Percentiles rank a stretch among this genome's conserved stretches.
phyloP scores from a whole-genome alignment of 2,113 vertebrate species.

The Xiphias gladius region DNA sequence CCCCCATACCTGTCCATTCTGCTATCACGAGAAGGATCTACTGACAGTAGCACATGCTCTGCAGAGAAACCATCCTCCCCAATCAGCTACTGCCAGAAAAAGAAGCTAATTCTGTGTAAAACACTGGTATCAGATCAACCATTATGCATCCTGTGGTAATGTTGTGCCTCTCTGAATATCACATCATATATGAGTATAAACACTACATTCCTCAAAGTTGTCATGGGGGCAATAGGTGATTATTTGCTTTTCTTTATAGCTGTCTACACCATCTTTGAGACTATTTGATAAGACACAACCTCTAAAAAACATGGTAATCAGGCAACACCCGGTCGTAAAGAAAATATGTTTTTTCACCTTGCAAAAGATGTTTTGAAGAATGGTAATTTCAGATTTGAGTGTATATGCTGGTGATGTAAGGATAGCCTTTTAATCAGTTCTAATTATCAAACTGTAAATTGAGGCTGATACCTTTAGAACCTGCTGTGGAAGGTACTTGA shows the following conservation, averaged over 20 bases:
- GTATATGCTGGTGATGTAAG: neutral
- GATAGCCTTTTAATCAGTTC: conserved; percentile 29
- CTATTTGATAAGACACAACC: neutral
- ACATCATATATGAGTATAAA: neutral
- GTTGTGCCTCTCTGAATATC: neutral
- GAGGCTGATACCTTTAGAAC: conserved; percentile 8
- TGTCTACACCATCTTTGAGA: neutral
- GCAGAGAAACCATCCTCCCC: too few relatives aligned
- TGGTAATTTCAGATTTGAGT: conserved; percentile 22
- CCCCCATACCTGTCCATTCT: too few relatives aligned
- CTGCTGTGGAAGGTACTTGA: conserved; percentile 46
- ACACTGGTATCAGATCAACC: neutral
- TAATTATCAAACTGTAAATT: conserved; percentile 31
- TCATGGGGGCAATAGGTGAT: neutral
- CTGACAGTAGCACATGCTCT: too few relatives aligned
- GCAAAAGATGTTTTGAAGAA: conserved; percentile 39
- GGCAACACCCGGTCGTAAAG: conserved; percentile 1
- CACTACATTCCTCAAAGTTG: neutral
- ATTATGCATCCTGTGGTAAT: neutral
- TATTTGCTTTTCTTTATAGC: neutral
- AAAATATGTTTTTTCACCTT: conserved; percentile 7
- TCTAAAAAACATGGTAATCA: neutral
- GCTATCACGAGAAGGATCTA: too few relatives aligned
- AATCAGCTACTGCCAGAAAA: too few relatives aligned
- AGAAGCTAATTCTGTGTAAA: too few relatives aligned